phyloP scores from a whole-genome alignment of 1,140 invertebrate genomes.

The Varroa destructor region DNA sequence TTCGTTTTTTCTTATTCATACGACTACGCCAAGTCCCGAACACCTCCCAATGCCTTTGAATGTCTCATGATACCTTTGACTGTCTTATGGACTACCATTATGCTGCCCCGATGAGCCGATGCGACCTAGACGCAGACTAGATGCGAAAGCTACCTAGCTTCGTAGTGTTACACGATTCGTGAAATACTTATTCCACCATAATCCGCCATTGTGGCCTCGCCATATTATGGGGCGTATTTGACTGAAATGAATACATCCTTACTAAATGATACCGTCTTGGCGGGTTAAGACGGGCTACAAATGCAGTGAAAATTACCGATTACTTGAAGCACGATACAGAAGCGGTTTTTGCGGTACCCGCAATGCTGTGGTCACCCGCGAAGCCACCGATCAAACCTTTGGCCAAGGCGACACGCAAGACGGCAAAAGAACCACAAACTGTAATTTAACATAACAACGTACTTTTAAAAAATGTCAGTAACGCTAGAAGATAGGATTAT shows the following conservation, averaged over 20 bases:
- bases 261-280: not conserved
- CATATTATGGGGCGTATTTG: not conserved
- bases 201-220: conserved; percentile 1
- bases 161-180: too few relatives aligned
- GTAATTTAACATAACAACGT: not conserved
- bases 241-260: not conserved
- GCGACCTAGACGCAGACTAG: too few relatives aligned
- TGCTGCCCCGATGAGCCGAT: too few relatives aligned
- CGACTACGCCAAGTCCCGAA: too few relatives aligned
- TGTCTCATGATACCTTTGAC: too few relatives aligned
- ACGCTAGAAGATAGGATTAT: too few relatives aligned
- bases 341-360: not conserved
- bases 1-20: too few relatives aligned
- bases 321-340: conserved; percentile 4
- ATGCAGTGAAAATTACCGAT: not conserved
- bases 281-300: conserved; percentile 21
- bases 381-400: not conserved
- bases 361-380: not conserved
- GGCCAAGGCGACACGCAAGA: not conserved
- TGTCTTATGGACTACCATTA: too few relatives aligned
- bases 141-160: too few relatives aligned
- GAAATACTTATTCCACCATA: not conserved
- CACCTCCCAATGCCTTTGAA: too few relatives aligned
- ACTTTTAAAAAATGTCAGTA: too few relatives aligned
- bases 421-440: conserved; percentile 8